phyloP scores from a whole-genome alignment of 2,888 invertebrate genomes.

The Azorinus chamasolen region DNA sequence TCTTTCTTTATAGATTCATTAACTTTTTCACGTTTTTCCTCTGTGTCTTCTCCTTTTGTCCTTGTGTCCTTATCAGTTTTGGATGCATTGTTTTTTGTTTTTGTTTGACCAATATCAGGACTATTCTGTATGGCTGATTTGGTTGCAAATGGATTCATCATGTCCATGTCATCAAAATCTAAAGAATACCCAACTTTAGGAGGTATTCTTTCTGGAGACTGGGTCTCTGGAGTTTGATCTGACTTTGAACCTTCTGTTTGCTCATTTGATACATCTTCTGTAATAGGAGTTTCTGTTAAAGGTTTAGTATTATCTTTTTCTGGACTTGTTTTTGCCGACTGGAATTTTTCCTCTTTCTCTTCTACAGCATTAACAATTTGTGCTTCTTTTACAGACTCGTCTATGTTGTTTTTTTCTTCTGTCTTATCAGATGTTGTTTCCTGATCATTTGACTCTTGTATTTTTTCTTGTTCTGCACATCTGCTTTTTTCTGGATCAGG shows the following conservation, averaged over 20 bases:
- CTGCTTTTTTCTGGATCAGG: neutral
- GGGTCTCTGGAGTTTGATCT: neutral
- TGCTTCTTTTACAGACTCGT: neutral
- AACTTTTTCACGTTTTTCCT: neutral
- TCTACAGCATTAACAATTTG: neutral
- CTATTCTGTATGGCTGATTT: slow-evolving; percentile 39
- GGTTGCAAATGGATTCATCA: slow-evolving; percentile 61
- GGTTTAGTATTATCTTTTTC: neutral
- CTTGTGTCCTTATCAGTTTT: neutral
- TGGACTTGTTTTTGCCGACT: neutral
- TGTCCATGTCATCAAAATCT: slow-evolving; percentile 58
- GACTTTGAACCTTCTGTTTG: neutral
- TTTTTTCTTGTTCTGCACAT: neutral
- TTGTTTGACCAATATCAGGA: slow-evolving; percentile 19
- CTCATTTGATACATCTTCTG: neutral
- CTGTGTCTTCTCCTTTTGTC: neutral
- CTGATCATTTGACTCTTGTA: neutral
- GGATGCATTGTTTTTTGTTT: neutral
- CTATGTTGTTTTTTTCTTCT: neutral
- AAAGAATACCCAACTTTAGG: slow-evolving; percentile 43
- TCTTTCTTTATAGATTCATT: too few relatives aligned
- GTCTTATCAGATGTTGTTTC: neutral
- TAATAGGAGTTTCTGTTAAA: neutral
- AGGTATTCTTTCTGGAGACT: slow-evolving; percentile 27
- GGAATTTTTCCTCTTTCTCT: neutral